A percentile compares a stretch with the other conserved stretches of the same genome.
phyloP scores from a whole-genome alignment of 2,888 invertebrate species.

The Mimas tiliae region DNA sequence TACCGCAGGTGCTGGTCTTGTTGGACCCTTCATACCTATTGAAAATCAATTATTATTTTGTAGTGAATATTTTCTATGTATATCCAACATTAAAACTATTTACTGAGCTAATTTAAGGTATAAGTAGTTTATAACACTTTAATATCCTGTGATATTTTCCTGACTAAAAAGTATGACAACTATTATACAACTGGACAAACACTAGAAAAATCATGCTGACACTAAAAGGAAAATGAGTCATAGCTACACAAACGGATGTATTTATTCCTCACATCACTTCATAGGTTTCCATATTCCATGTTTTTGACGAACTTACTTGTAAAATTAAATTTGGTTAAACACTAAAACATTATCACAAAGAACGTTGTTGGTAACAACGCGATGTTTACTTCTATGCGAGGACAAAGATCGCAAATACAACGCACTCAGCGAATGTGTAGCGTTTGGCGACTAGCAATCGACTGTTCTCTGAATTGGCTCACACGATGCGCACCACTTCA shows the following conservation, averaged over 20 bases:
- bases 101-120: too few species aligned
- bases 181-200: constrained; percentile 30
- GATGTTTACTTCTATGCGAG: constrained; percentile 28
- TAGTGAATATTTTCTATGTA: neutral
- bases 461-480: constrained; percentile 36
- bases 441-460: constrained; percentile 28
- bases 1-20: constrained; percentile 84
- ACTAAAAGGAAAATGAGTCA: constrained; percentile 29
- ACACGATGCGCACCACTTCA: neutral
- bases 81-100: too few species aligned
- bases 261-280: constrained; percentile 24
- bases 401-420: constrained; percentile 46
- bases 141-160: neutral
- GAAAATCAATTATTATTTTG: neutral
- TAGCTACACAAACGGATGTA: constrained; percentile 11
- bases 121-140: too few species aligned
- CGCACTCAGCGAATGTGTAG: constrained; percentile 31
- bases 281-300: constrained; percentile 13
- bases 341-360: constrained; percentile 7
- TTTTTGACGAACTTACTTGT: constrained; percentile 17
- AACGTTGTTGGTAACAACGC: neutral
- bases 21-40: constrained; percentile 86
- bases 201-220: constrained; percentile 4
- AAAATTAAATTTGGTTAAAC: neutral
- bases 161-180: neutral